phyloP scores from a whole-genome alignment of 2,888 invertebrate genomes.

The Ectemnius cavifrons region DNA sequence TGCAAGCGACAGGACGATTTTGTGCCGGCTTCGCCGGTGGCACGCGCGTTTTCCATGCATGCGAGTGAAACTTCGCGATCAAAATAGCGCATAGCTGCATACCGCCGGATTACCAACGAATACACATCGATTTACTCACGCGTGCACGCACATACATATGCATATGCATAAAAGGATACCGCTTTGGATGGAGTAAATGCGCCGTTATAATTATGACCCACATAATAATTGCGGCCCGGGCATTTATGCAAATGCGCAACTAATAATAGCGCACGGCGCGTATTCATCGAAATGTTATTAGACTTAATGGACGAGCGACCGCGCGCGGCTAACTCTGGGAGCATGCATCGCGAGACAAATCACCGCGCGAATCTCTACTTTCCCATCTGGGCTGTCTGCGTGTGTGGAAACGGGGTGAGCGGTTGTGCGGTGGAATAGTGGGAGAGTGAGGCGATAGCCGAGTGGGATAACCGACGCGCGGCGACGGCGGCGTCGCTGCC shows the following conservation, averaged over 20 bases:
- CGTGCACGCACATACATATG: not conserved
- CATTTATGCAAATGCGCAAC: constrained; percentile 61
- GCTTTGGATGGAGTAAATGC: not conserved
- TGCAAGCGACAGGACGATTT: too few species aligned
- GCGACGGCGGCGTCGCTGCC: not conserved
- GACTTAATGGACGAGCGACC: constrained; percentile 50
- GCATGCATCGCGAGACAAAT: constrained; percentile 38
- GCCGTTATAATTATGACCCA: constrained; percentile 41
- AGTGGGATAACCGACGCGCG: constrained; percentile 24
- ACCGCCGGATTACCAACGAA: too few species aligned
- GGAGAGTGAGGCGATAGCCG: constrained; percentile 4
- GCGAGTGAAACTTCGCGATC: too few species aligned
- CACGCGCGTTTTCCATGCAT: too few species aligned
- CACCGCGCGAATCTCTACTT: constrained; percentile 8
- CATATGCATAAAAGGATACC: constrained; percentile 15
- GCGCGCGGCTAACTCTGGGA: constrained; percentile 6
- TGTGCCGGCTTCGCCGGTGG: too few species aligned
- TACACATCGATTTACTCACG: too few species aligned
- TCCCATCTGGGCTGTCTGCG: not conserved
- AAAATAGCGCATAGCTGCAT: too few species aligned
- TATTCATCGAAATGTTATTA: constrained; percentile 58
- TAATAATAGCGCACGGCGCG: constrained; percentile 50
- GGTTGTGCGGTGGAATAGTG: constrained; percentile 14
- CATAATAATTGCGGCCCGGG: constrained; percentile 51
- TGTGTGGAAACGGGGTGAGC: not conserved